Evolutionary conservation across 2,113 vertebrate species (phyloP).

Genomic region (Lophotis ruficrista): DNA sequence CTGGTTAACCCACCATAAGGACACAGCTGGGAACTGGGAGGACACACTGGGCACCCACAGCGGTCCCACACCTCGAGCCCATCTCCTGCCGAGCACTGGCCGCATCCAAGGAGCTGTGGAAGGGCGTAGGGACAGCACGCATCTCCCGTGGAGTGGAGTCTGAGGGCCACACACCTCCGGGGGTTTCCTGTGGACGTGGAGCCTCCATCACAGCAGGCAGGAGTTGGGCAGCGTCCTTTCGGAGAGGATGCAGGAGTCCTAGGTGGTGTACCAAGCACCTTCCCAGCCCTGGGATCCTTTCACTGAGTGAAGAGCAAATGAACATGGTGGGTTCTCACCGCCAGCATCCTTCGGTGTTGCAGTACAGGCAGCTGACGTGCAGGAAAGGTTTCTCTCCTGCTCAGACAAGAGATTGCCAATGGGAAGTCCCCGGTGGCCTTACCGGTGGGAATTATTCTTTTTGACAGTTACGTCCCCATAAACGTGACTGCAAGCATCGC

Average conservation of each 20-base stretch:
- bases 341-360: not conserved
- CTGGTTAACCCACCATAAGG: not conserved
- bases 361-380: not conserved
- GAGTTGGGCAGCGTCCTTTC: not conserved
- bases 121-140: not conserved
- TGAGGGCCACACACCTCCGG: accelerated
- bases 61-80: not conserved
- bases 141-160: not conserved
- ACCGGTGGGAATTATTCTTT: not conserved
- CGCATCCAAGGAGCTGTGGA: not conserved
- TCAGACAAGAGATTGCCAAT: not conserved
- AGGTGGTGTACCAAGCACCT: not conserved
- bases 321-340: not conserved
- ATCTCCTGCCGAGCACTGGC: not conserved
- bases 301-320: not conserved
- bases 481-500: not conserved
- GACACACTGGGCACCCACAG: accelerated
- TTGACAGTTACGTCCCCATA: not conserved
- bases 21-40: not conserved
- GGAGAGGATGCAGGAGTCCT: not conserved
- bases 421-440: not conserved
- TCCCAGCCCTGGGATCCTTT: not conserved
- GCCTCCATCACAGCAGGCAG: not conserved
- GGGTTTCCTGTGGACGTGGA: not conserved
- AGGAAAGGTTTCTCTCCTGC: not conserved